These are phyloP conservation scores for Penaeus chinensis DNA, from an alignment of 1,140 invertebrate species.

Conservation along the genomic window DNA sequence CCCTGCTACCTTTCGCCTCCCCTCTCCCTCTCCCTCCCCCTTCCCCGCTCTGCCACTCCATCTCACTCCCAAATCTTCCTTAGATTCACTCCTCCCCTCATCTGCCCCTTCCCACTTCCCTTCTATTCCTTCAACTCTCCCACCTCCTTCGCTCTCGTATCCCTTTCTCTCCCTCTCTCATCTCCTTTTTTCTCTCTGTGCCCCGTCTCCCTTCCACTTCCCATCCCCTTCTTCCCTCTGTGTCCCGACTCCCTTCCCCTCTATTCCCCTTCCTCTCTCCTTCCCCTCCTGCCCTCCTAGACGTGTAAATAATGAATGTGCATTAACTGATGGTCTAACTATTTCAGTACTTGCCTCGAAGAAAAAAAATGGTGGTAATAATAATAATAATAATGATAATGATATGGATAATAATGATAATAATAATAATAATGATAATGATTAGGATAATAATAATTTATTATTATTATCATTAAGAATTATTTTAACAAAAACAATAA, in stretches of 20 bases:
- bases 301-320: too few relatives aligned
- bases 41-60: background rate
- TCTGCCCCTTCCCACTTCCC: background rate
- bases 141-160: background rate
- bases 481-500: too few relatives aligned
- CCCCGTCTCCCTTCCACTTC: background rate
- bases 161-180: background rate
- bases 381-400: too few relatives aligned
- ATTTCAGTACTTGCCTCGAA: too few relatives aligned
- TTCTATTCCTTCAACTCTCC: too few relatives aligned
- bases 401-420: too few relatives aligned
- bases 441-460: too few relatives aligned
- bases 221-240: background rate
- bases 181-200: background rate
- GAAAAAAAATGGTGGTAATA: too few relatives aligned
- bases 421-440: too few relatives aligned
- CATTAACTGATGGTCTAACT: too few relatives aligned
- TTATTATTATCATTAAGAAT: too few relatives aligned
- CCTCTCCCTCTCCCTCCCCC: background rate
- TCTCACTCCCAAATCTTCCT: background rate
- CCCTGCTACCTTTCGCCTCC: background rate
- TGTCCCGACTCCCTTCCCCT: background rate
- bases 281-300: background rate
- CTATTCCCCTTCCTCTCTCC: conserved; percentile 3
- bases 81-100: background rate